Percentiles rank a stretch among this genome's conserved stretches.
These are phyloP conservation scores for Melanogrammus aeglefinus DNA, from an alignment of 2,797 vertebrate genomes.

Conservation along the genomic window DNA sequence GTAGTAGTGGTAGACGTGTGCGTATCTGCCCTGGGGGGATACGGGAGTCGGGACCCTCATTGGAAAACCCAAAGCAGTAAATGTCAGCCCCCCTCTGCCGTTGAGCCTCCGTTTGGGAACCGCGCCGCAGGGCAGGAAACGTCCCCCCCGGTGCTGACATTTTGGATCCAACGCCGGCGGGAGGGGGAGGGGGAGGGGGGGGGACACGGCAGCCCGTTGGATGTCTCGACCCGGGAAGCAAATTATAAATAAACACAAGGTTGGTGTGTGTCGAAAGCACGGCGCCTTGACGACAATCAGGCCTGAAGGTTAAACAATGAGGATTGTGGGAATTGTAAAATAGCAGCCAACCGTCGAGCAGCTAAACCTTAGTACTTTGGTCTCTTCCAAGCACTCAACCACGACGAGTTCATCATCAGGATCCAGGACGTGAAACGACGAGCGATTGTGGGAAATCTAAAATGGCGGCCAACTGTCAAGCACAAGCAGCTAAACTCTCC, in stretches of 20 bases:
- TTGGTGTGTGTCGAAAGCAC: slow-evolving; percentile 6
- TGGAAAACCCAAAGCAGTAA: slow-evolving; percentile 41
- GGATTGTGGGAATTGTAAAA: too few species aligned
- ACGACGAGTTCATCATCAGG: too few species aligned
- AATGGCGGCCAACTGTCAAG: too few species aligned
- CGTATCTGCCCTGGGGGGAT: too few species aligned
- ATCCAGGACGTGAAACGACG: too few species aligned
- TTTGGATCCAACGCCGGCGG: slow-evolving; percentile 54
- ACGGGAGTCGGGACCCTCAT: slow-evolving; percentile 10
- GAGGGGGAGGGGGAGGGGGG: slow-evolving; percentile 18
- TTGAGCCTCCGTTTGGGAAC: slow-evolving; percentile 55
- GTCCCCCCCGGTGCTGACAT: slow-evolving; percentile 61
- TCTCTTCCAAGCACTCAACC: too few species aligned
- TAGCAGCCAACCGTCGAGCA: too few species aligned
- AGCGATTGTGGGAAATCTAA: too few species aligned
- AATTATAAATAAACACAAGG: slow-evolving; percentile 31
- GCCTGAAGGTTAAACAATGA: too few species aligned
- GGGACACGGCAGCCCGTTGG: slow-evolving; percentile 34
- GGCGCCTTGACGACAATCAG: background rate
- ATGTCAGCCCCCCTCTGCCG: slow-evolving; percentile 62
- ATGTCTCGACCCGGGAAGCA: slow-evolving; percentile 30
- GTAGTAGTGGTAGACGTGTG: too few species aligned
- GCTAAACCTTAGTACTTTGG: too few species aligned
- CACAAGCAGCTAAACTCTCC: background rate
- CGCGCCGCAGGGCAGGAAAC: slow-evolving; percentile 64